Percentiles rank a stretch among this genome's conserved stretches.
phyloP scores from a whole-genome alignment of 2,797 vertebrate species.

The Platalea minor region DNA sequence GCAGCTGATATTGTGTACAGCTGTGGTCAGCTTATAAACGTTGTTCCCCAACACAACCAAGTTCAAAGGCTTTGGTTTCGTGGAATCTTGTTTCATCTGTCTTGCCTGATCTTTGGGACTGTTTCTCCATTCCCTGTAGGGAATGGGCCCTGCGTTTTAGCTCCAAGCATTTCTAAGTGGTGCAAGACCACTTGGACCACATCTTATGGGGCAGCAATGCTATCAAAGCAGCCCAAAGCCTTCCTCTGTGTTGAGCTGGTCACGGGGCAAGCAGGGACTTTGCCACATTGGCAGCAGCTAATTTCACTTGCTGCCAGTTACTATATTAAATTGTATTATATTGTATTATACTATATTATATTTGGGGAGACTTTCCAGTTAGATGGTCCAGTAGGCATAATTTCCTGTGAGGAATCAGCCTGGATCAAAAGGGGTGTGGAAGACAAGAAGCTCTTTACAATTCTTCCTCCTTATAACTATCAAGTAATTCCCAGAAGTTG shows the following conservation, averaged over 20 bases:
- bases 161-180: background rate
- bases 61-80: background rate
- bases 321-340: background rate
- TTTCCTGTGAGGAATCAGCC: background rate
- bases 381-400: background rate
- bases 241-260: background rate
- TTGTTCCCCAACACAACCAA: background rate
- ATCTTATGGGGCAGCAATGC: accelerated
- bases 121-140: background rate
- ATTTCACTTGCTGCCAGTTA: background rate
- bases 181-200: background rate
- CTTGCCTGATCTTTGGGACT: background rate
- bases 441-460: background rate
- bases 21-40: background rate
- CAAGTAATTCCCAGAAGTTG: background rate
- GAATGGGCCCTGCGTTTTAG: background rate
- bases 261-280: background rate
- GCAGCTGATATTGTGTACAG: background rate
- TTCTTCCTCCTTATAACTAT: background rate
- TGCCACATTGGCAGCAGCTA: background rate
- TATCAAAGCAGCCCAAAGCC: background rate
- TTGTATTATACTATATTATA: background rate
- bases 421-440: background rate
- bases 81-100: background rate
- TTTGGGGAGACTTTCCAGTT: background rate